Percentiles rank a stretch among this genome's conserved stretches.
These are phyloP conservation scores for Chirona hameri DNA, from an alignment of 2,888 invertebrate species.

Conservation along the genomic window DNA sequence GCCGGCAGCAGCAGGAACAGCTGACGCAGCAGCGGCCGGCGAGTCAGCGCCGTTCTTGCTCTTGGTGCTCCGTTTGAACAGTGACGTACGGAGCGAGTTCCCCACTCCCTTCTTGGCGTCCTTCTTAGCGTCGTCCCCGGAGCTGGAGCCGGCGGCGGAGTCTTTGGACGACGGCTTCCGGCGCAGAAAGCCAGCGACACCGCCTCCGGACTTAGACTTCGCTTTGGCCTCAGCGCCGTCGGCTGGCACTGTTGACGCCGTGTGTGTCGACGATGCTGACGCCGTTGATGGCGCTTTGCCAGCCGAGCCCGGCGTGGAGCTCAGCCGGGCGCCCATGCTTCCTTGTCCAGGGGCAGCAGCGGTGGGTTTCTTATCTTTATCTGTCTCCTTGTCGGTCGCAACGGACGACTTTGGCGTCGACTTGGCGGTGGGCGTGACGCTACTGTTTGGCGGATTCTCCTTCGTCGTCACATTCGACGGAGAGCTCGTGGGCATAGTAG, in stretches of 20 bases:
- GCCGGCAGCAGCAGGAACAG: not conserved
- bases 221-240: not conserved
- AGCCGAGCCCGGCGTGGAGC: not conserved
- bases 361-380: not conserved
- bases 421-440: not conserved
- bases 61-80: not conserved
- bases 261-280: not conserved
- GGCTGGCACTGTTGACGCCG: conserved; percentile 1
- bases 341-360: not conserved
- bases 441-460: not conserved
- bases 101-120: not conserved
- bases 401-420: not conserved
- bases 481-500: not conserved
- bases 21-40: not conserved
- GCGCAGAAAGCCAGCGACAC: not conserved
- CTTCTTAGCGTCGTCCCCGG: not conserved
- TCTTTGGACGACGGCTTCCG: not conserved
- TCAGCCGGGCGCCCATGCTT: not conserved
- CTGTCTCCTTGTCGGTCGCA: not conserved
- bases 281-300: not conserved
- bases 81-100: not conserved
- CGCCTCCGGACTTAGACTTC: not conserved
- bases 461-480: not conserved
- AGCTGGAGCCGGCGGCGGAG: not conserved
- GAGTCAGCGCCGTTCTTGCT: not conserved